Evolutionary conservation across 2,888 invertebrate species (phyloP).

Genomic region (Stictocephala bisonia): DNA sequence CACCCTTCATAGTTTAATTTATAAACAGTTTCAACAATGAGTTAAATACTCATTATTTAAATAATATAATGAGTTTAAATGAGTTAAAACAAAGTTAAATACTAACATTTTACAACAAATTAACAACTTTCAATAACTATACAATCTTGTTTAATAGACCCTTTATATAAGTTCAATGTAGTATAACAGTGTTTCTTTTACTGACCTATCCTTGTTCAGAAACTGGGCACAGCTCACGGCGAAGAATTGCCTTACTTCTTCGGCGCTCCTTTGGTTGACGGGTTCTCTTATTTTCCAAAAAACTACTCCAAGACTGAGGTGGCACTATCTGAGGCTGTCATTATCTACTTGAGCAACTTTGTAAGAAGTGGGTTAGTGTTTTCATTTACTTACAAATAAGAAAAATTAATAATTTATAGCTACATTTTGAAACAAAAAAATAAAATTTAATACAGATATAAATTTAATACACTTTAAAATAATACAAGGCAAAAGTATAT

Average conservation of each 20-base stretch:
- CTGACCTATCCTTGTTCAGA: slow-evolving; percentile 71
- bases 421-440: not conserved
- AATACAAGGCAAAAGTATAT: not conserved
- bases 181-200: too few relatives aligned
- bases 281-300: slow-evolving; percentile 81
- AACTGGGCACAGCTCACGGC: slow-evolving; percentile 92
- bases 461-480: not conserved
- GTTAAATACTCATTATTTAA: too few relatives aligned
- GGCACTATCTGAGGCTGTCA: slow-evolving; percentile 86
- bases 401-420: not conserved
- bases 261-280: slow-evolving; percentile 87
- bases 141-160: too few relatives aligned
- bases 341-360: slow-evolving; percentile 90
- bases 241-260: slow-evolving; percentile 93
- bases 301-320: slow-evolving; percentile 91
- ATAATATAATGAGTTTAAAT: too few relatives aligned
- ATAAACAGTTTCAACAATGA: too few relatives aligned
- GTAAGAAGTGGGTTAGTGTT: slow-evolving; percentile 85
- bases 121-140: too few relatives aligned
- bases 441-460: not conserved
- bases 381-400: not conserved
- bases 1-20: too few relatives aligned
- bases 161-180: too few relatives aligned
- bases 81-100: too few relatives aligned
- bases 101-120: too few relatives aligned